phyloP scores from a whole-genome alignment of 2,113 vertebrate species.

The Cardinalis cardinalis region DNA sequence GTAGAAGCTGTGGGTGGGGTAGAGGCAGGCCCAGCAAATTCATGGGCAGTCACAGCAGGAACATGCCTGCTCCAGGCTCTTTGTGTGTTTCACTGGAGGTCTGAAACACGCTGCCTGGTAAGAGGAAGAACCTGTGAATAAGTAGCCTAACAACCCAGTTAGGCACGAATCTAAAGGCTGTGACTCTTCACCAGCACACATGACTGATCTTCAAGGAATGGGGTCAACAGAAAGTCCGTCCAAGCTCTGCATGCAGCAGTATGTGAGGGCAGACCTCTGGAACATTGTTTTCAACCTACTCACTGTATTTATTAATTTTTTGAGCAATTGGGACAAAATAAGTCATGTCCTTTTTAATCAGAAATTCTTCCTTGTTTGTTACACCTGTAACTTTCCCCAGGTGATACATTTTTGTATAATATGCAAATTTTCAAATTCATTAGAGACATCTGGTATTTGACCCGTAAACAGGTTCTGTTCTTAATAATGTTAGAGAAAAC shows the following conservation, averaged over 20 bases:
- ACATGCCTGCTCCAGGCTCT: neutral
- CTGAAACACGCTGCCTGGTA: neutral
- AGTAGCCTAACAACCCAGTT: neutral
- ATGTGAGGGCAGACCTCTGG: neutral
- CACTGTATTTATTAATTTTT: neutral
- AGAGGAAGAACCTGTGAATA: neutral
- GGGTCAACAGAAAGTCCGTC: neutral
- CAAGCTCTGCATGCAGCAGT: neutral
- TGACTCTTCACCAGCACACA: neutral
- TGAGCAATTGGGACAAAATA: neutral
- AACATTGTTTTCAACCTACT: neutral
- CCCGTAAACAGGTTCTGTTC: neutral
- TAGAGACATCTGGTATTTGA: neutral
- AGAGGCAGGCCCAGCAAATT: neutral
- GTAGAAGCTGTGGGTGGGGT: neutral
- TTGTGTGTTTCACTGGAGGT: neutral
- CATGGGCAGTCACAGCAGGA: neutral
- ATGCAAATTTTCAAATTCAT: neutral
- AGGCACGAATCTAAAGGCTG: neutral
- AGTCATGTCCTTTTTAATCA: slow-evolving; percentile 1
- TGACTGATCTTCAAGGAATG: slow-evolving; percentile 39
- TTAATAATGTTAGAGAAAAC: neutral
- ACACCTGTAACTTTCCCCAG: neutral
- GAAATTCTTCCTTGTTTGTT: neutral
- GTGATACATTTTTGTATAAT: neutral